Conservation (phyloP, 2,113 vertebrate species). For the Hemiscyllium ocellatum region DNA sequence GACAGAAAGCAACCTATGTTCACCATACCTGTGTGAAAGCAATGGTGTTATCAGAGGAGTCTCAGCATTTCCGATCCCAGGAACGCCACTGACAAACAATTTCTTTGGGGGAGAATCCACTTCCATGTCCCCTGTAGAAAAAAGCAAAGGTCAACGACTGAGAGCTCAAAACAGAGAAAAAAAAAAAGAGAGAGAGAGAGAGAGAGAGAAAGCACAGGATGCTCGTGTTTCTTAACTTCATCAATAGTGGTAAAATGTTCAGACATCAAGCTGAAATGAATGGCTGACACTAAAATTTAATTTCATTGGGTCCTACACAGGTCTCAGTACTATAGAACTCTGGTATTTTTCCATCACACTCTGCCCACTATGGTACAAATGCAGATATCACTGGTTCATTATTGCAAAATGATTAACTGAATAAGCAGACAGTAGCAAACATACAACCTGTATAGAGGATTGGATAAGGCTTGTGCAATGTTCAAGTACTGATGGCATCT, state of each 20-base stretch:
- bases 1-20: neutral
- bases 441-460: neutral
- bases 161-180: neutral
- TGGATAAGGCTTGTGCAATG: too few species aligned
- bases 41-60: slow-evolving; percentile 52
- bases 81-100: slow-evolving; percentile 66
- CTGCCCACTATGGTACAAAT: neutral
- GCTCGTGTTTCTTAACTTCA: neutral
- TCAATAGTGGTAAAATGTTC: neutral
- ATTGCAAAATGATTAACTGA: neutral
- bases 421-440: neutral
- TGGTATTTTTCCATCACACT: neutral
- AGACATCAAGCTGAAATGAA: neutral
- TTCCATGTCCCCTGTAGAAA: slow-evolving; percentile 58
- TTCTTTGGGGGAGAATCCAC: slow-evolving; percentile 69
- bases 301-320: neutral
- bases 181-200: neutral
- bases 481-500: neutral
- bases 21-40: slow-evolving; percentile 59
- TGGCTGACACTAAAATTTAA: neutral
- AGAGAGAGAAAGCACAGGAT: neutral
- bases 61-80: slow-evolving; percentile 43
- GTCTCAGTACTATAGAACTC: neutral
- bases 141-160: neutral
- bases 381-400: neutral